Evolutionary conservation across 2,797 vertebrate species (phyloP), one percentile per base, ranked within the genome.

Genomic region (Microctenopoma stevenorrisi): DNA sequence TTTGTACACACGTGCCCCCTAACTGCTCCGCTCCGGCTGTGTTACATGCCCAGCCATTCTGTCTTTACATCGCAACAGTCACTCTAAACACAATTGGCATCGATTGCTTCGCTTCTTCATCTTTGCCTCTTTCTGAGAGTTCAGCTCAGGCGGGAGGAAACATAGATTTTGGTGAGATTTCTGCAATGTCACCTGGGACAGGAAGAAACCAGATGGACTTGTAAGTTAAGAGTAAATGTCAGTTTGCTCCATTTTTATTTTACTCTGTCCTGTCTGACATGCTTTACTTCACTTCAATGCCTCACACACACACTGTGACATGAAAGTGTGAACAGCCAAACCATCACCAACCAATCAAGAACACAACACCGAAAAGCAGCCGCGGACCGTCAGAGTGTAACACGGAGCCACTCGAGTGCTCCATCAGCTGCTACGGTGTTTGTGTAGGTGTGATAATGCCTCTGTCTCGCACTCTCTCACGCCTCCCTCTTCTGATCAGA

Each of bases 21-120:
- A 65, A 84, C 75, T 72, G 54, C 80, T 53, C 60, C 63, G 4
- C 75, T 82, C 58, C 2, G 0, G 85, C 81, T 86, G 72, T 59
- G 82, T 84, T 86, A 82, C 75, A 71, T 33, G 58, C 49, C 76
- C 54, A 26, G 60, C 73, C 74, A 63, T 78, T 82, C 79, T 74
- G 52, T 76, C 81, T 78, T 80, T 69, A 83, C 73, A 78, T 62
- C 73, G 25, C 16, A 11, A 55, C 57, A 46, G 68, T 63, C 78
- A 54, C 78, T 81, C 78, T 12, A 74, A 71, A 78, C 68, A 68
- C 66, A 81, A 83, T 82, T 81, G 74, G 67, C 62, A 85, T 86
- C 26, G 75, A 89, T 87, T 54, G 35, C 72, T 72, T 79, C 66
- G 66, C 78, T 84, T 78, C 46, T 33, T 40, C 37, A 37, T 64